Base-by-base conservation (phyloP, 2,113 vertebrate genomes). In the Rhynchomys soricoides region DNA sequence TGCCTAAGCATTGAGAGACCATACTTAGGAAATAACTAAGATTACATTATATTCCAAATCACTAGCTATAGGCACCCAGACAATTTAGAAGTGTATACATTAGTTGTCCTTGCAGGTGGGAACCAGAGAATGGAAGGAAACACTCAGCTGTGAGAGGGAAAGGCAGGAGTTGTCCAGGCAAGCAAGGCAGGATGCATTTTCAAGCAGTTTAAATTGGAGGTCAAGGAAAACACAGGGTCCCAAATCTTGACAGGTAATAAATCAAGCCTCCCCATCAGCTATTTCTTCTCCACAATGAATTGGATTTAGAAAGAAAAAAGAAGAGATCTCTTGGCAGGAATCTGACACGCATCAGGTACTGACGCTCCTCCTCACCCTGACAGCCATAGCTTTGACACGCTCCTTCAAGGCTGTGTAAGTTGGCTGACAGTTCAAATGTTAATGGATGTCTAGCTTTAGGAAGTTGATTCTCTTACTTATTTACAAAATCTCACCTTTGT, bases 181-280 rank as follows among this genome's bases (percentile, higher is more conserved):
- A 79, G 34, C 0, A 4, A 78, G 45, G 55, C 29, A 79, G 29
- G 55, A 15, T 29, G 34, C 55, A 43, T n/a, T 93, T 73, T 87
- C 3, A 1, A 73, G 50, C 31, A 50, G 52, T 68, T 48, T 29
- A 78, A 83, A 88, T 64, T 31, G 22, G 82, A 88, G 52, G 45
- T 66, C 31, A 85, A 87, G 68, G 74, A 78, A 93, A 66, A 55
- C 43, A 64, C 62, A 22, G 4, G 24, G 4, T 89, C 22, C 31
- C 31, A 40, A 55, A 57, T 85, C 45, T 94, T 95, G 83, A 29
- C 31, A 89, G 89, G 24, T 26, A 78, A 66, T 87, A 89, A 78
- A 73, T 89, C 64, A 89, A 89, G 45, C 26, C 37, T 16, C 40
- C 74, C 62, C 9, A 37, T 64, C 57, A 48, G 45, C 66, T 40